Evolutionary conservation across 1,140 invertebrate species (phyloP), one percentile per base, ranked within the genome.

Genomic region (Pristionchus pacificus): DNA sequence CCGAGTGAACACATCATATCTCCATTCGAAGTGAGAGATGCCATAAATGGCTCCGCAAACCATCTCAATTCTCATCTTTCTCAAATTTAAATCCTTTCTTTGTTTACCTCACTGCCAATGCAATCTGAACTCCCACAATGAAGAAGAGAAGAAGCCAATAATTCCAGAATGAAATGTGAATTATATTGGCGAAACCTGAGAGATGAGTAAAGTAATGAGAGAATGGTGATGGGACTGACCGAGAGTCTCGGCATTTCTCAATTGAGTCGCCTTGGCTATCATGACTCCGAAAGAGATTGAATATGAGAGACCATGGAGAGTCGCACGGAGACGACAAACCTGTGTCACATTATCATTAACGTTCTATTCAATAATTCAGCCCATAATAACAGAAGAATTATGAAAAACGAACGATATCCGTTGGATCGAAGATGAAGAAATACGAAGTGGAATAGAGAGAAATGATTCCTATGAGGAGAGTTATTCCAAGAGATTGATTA

Each of bases 401-500:
- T n/a, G n/a, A n/a, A 10, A 71, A 74, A 72, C 86, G 85, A n/a
- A 85, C 77, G 6, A 82, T 71, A 33, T 82, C 74, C 25, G 78
- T 75, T 6, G 83, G 78, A 49, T 86, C 84, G 65, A 86, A 77
- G n/a, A 86, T 79, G 70, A 85, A 87, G 29, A 86, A 68, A 59
- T 84, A 83, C 19, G 85, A 83, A 24, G 84, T 86, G 2, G 79
- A 74, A 73, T 85, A 87, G 15, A 87, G 72, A 55, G 81, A 78
- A 67, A 86, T 81, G 25, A 87, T 83, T 14, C 85, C 82, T 15
- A 86, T 62, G 1, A 88, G 79, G 27, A 87, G 84, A 10, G 85
- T 62, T 29, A 86, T 83, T 29, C 85, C 85, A 15, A 88, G 75
- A 14, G 84, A 81, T 77, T 87, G 85, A 74, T 86, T 87, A 30